Base-by-base conservation (phyloP, 2,113 vertebrate species). In the Lota lota region DNA sequence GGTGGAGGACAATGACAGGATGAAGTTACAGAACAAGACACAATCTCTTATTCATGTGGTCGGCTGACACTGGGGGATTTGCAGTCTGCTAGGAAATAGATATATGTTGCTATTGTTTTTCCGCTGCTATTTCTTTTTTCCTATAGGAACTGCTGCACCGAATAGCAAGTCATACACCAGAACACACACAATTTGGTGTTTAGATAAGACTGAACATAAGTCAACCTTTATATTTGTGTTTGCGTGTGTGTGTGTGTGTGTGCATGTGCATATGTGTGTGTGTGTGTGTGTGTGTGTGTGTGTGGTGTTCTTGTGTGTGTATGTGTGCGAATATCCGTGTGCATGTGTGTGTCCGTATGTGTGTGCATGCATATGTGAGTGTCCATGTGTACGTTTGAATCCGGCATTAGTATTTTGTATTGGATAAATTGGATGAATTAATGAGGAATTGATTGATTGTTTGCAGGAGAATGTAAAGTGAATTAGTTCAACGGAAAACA, bases 31-130 rank as follows among this genome's bases (percentile, higher is more conserved):
- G 73, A 79, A 77, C 47, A 8, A 81, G 72, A 83, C 86, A 77
- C 85, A 84, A 84, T 87, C 76, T 92, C 88, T 90, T 89, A 88
- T 93, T 91, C 76, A 83, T 90, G 88, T 77, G 88, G 83, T 81
- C 79, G 80, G 79, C 80, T 79, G 70, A 73, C 81, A 72, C 65
- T 8, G 58, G 82, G 82, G 82, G 86, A 79, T 78, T 87, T 68
- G 75, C 73, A 80, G 78, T 82, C 79, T 78, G 78, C 69, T 69
- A 59, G 80, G 73, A 88, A 89, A 89, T 80, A 84, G 83, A 69
- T 71, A 83, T 86, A 14, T 64, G 69, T 83, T 84, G 78, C 82
- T 85, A 81, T 85, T 88, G 75, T 79, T 83, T 64, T 57, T 12
- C 22, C 17, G 14, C 19, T 68, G 79, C 82, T 79, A 84, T 82